Conservation (phyloP, 2,797 vertebrate genomes). For the Poeciliopsis gracilis region DNA sequence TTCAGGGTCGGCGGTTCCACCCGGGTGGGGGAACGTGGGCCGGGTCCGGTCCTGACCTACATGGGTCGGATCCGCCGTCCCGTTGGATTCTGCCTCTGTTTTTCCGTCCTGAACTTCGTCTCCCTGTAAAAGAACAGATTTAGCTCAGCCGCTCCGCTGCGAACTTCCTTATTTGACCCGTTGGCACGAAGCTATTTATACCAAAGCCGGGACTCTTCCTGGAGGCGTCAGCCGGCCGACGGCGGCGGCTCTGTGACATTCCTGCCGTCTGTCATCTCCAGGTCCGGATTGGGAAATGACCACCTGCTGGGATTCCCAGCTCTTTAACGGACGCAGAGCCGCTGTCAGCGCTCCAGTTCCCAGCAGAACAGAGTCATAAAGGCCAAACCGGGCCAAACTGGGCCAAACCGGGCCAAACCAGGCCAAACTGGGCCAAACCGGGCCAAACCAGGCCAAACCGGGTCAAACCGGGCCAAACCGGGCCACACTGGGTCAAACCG, state of each 20-base stretch:
- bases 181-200: slow-evolving; percentile 75
- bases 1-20: neutral
- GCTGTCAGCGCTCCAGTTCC: neutral
- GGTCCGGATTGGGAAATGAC: slow-evolving; percentile 38
- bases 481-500: neutral
- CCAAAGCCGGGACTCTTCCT: slow-evolving; percentile 46
- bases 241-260: slow-evolving; percentile 39
- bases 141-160: slow-evolving; percentile 49
- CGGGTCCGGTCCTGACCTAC: too few species aligned
- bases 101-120: neutral
- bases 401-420: neutral
- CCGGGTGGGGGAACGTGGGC: neutral
- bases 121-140: slow-evolving; percentile 49
- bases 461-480: neutral
- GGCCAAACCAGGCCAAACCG: neutral
- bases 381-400: neutral
- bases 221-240: slow-evolving; percentile 49
- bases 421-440: neutral
- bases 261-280: slow-evolving; percentile 37
- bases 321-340: neutral
- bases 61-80: neutral
- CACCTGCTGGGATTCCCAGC: slow-evolving; percentile 5
- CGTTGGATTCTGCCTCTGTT: neutral
- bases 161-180: slow-evolving; percentile 74
- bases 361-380: neutral